These are phyloP conservation scores for Minunthozetes semirufus DNA, from an alignment of 2,888 invertebrate species.

Conservation along the genomic window DNA sequence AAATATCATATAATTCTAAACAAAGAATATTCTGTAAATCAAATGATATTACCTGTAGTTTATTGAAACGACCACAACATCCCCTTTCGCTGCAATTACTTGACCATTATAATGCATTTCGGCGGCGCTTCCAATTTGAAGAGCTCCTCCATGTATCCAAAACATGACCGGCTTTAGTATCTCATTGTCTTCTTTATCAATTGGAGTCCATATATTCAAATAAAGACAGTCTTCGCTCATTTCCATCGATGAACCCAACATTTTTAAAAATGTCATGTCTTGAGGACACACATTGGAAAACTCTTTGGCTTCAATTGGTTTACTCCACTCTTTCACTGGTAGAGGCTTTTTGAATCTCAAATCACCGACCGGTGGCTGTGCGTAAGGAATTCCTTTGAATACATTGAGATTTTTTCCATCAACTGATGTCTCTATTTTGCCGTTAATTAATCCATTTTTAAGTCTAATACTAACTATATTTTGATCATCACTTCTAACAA, in stretches of 20 bases:
- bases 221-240: conserved; percentile 33
- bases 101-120: conserved; percentile 3
- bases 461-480: not conserved
- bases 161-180: conserved; percentile 1
- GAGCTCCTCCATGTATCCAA: conserved; percentile 31
- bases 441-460: conserved; percentile 4
- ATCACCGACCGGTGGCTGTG: not conserved
- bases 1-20: not conserved
- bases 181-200: not conserved
- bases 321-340: not conserved
- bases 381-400: conserved; percentile 11
- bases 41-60: conserved; percentile 15
- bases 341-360: conserved; percentile 6
- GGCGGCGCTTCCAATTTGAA: not conserved
- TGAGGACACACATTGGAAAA: not conserved
- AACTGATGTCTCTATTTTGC: not conserved
- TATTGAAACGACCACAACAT: conserved; percentile 16
- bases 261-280: not conserved
- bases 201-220: conserved; percentile 31
- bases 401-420: not conserved
- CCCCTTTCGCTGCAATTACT: conserved; percentile 9
- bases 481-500: not conserved
- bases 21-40: not conserved
- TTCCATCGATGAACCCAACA: not conserved
- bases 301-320: not conserved